A percentile compares a stretch with the other conserved stretches of the same genome.
phyloP scores from a whole-genome alignment of 2,113 vertebrate genomes.

The Eurypyga helias region DNA sequence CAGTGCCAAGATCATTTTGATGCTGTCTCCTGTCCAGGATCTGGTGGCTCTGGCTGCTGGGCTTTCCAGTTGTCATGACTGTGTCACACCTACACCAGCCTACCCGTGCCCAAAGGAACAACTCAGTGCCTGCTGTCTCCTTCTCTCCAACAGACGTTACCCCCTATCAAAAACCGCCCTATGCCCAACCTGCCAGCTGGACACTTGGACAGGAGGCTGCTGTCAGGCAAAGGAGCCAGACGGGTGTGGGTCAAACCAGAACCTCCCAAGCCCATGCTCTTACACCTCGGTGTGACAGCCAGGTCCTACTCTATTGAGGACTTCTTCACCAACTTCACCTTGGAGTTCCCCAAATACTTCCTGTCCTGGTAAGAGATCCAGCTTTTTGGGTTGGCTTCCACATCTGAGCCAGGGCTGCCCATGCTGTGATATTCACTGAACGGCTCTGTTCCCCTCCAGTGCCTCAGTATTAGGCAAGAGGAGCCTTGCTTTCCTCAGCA shows the following conservation, averaged over 20 bases:
- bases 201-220: slow-evolving; percentile 45
- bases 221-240: slow-evolving; percentile 16
- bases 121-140: background rate
- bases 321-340: slow-evolving; percentile 77
- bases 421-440: background rate
- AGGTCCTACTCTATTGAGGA: slow-evolving; percentile 79
- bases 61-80: background rate
- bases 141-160: slow-evolving; percentile 81
- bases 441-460: background rate
- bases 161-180: slow-evolving; percentile 77
- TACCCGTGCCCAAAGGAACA: background rate
- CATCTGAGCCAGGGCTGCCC: background rate
- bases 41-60: background rate
- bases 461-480: background rate
- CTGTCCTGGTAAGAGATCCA: slow-evolving; percentile 73
- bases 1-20: background rate
- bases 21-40: background rate
- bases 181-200: slow-evolving; percentile 4
- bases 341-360: slow-evolving; percentile 74
- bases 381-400: background rate
- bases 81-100: background rate
- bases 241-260: slow-evolving; percentile 69
- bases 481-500: background rate
- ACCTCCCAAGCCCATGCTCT: slow-evolving; percentile 75
- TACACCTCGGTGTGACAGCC: slow-evolving; percentile 85